Conservation (phyloP, 2,113 vertebrate genomes). For the Ovis canadensis region DNA sequence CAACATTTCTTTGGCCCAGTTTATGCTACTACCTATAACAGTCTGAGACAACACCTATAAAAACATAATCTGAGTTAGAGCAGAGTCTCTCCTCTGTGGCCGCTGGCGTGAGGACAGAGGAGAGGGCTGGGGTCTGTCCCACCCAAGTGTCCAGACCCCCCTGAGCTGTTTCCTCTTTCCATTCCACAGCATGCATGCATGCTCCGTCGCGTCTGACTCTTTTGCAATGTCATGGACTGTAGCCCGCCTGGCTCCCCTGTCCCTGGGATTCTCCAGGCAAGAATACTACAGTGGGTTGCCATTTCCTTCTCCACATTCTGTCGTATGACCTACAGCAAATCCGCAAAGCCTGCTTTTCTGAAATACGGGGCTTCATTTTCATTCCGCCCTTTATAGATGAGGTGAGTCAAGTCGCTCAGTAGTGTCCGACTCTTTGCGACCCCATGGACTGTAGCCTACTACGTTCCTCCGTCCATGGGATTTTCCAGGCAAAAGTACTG, state of each 20-base stretch:
- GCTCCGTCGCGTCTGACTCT: fast-evolving
- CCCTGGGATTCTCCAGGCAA: background rate
- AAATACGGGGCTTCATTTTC: background rate
- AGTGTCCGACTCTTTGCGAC: too few species aligned
- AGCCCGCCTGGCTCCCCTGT: background rate
- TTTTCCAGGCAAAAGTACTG: too few species aligned
- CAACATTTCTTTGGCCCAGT: background rate
- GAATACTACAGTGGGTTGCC: background rate
- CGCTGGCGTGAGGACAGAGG: fast-evolving
- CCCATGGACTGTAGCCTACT: too few species aligned
- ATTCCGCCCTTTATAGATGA: background rate
- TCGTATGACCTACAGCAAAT: background rate
- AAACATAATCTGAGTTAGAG: background rate
- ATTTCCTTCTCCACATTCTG: background rate
- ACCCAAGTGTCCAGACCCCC: background rate
- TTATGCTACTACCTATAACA: background rate
- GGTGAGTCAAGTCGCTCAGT: background rate
- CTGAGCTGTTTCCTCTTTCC: background rate
- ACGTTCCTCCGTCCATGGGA: too few species aligned
- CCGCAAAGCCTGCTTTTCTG: background rate
- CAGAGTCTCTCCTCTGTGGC: background rate
- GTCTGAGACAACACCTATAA: background rate
- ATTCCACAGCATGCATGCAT: fast-evolving
- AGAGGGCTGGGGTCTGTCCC: background rate
- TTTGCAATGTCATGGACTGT: background rate